phyloP scores from a whole-genome alignment of 2,888 invertebrate genomes.

The Hermodice carunculata region DNA sequence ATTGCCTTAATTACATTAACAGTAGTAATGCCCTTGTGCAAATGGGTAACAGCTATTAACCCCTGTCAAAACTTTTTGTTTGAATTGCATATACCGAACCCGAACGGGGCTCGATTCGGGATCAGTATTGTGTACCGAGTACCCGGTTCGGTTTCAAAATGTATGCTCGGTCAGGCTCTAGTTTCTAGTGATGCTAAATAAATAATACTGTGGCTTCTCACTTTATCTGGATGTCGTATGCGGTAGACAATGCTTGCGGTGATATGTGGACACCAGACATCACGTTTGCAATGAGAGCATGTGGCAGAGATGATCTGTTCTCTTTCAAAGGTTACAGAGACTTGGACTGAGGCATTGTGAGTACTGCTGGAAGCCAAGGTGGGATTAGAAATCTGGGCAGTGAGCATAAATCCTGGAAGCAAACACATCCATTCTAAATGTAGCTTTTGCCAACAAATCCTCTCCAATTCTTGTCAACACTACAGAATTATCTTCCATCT shows the following conservation, averaged over 20 bases:
- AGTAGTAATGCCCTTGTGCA: no score
- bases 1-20: no score
- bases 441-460: neutral
- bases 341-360: constrained; percentile 21
- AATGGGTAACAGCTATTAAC: no score
- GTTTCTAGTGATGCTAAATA: no score
- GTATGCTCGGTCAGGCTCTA: no score
- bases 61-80: no score
- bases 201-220: no score
- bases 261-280: constrained; percentile 37
- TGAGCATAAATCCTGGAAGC: constrained; percentile 36
- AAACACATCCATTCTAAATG: neutral
- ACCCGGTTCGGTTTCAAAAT: no score
- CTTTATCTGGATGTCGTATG: constrained; percentile 26
- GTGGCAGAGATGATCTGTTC: constrained; percentile 32
- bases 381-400: constrained; percentile 30
- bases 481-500: neutral
- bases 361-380: constrained; percentile 5
- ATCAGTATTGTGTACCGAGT: no score
- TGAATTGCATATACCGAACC: no score
- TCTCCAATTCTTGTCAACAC: neutral
- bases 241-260: constrained; percentile 31
- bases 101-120: no score
- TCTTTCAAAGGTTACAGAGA: constrained; percentile 36
- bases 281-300: constrained; percentile 34